Evolutionary conservation across 2,113 vertebrate genomes (phyloP).

Genomic region (Formicarius rufipectus): DNA sequence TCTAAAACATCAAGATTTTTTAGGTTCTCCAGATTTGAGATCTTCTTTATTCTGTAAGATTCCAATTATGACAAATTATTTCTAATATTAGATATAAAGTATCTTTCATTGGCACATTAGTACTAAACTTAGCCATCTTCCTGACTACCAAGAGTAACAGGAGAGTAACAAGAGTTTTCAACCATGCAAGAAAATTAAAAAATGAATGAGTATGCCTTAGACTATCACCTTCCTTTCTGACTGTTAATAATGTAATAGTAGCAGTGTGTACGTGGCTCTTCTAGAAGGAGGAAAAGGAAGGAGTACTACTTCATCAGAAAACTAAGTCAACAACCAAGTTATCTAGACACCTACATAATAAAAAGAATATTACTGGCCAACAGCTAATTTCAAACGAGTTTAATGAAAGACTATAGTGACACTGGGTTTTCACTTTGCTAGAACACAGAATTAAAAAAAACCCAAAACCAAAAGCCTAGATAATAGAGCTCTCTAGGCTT

Average conservation of each 20-base stretch:
- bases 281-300: neutral
- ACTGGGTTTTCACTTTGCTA: neutral
- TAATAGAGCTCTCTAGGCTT: neutral
- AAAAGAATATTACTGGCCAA: neutral
- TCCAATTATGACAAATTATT: neutral
- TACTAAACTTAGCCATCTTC: neutral
- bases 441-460: neutral
- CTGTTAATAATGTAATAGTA: neutral
- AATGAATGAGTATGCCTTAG: neutral
- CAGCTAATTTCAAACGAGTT: neutral
- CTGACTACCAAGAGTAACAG: neutral
- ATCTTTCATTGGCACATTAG: neutral
- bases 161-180: neutral
- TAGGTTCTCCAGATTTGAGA: constrained; percentile 84
- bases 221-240: neutral
- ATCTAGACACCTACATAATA: neutral
- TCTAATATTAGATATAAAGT: neutral
- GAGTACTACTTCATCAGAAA: neutral
- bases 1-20: constrained; percentile 90
- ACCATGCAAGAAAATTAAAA: neutral
- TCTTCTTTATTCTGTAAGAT: constrained; percentile 87
- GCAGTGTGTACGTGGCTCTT: neutral
- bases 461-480: neutral
- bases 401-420: neutral
- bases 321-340: neutral